phyloP scores from a whole-genome alignment of 2,797 vertebrate species.

The Forpus xanthops region DNA sequence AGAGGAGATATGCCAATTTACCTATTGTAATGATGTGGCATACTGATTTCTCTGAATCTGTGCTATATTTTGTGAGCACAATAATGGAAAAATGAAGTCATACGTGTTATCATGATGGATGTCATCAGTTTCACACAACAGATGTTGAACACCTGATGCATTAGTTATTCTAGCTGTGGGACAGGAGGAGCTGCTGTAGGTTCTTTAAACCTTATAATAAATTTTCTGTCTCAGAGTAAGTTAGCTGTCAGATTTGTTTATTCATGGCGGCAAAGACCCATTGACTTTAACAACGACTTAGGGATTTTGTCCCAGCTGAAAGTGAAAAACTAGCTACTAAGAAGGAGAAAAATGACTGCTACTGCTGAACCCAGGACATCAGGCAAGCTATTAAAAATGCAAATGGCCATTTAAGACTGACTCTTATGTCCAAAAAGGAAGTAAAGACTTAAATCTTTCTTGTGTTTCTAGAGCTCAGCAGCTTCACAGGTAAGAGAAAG shows the following conservation, averaged over 20 bases:
- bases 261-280: neutral
- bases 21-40: neutral
- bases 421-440: neutral
- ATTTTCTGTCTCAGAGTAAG: neutral
- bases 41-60: neutral
- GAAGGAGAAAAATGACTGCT: no score
- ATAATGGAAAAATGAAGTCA: neutral
- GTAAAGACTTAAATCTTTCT: neutral
- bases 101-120: neutral
- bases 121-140: neutral
- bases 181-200: neutral
- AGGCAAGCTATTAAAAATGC: neutral
- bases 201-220: neutral
- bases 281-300: neutral
- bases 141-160: neutral
- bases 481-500: neutral
- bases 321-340: no score
- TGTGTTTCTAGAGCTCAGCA: neutral
- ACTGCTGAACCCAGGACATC: no score
- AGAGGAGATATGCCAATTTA: neutral
- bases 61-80: neutral
- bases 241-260: conserved; percentile 7
- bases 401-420: neutral
- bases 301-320: neutral
- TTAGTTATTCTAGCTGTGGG: neutral